Evolutionary conservation across 2,797 vertebrate species (phyloP).

Genomic region (Ammospiza maritima): DNA sequence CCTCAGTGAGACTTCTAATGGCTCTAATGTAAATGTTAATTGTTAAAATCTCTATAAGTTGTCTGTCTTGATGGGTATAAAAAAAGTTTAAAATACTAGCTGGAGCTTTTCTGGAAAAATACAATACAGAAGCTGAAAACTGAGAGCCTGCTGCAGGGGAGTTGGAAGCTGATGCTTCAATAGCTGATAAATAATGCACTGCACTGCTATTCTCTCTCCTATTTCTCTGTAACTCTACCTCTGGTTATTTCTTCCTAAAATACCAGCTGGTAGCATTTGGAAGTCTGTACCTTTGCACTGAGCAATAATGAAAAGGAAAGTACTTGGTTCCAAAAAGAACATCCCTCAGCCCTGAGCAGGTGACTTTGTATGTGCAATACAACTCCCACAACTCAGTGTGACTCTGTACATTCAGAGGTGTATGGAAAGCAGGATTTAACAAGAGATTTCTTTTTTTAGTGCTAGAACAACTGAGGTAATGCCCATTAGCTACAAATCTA

Average conservation of each 20-base stretch:
- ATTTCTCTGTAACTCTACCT: conserved; percentile 9
- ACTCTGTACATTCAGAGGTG: neutral
- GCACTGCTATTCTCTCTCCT: neutral
- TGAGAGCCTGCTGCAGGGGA: neutral
- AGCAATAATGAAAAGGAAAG: neutral
- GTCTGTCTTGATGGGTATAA: neutral
- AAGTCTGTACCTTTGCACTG: neutral
- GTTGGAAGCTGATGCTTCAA: neutral
- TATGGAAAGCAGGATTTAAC: neutral
- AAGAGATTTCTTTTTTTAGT: neutral
- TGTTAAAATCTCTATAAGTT: neutral
- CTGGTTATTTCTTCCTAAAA: neutral
- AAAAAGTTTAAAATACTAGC: neutral
- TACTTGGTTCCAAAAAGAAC: neutral
- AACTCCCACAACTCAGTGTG: neutral
- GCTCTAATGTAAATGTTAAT: neutral
- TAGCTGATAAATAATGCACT: conserved; percentile 66
- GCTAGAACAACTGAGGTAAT: neutral
- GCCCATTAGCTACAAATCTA: neutral
- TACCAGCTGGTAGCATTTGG: neutral
- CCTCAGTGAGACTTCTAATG: neutral
- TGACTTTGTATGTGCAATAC: neutral
- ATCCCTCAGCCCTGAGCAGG: neutral
- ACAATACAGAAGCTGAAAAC: neutral
- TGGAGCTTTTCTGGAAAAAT: neutral